Evolutionary conservation across 2,113 vertebrate genomes (phyloP), one percentile per base, ranked within the genome.

Genomic region (Nannobrachium achirus): DNA sequence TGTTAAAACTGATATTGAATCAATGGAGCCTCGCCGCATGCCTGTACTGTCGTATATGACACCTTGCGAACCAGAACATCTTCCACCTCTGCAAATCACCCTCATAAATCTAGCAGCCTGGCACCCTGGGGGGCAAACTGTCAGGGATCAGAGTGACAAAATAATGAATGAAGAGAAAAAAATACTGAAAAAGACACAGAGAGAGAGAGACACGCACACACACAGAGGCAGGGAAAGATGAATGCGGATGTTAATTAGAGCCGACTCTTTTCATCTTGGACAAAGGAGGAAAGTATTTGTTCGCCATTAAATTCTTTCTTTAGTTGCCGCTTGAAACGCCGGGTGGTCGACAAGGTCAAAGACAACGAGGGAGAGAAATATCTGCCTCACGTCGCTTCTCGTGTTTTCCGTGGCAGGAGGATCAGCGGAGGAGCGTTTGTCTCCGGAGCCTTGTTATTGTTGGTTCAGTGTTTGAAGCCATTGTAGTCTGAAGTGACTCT

Each of bases 381-480:
- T 81, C 61, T 56, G 64, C 81, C 73, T 77, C 71, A 49, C 85
- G 68, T 84, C 56, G 20, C 50, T 25, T 25, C n/a, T n/a, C n/a
- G n/a, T 71, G 80, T 69, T 79, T 74, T 72, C 58, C 64, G 61
- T 75, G 74, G 69, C 78, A 72, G 80, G 64, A 72, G 72, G 56
- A 79, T 84, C 79, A 83, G 71, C 74, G 70, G 68, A 39, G 51
- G 78, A 69, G 75, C 72, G 18, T 84, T 73, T 71, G 72, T 88
- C 83, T 87, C 86, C 2, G 45, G 85, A 84, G 83, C 56, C 78
- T 82, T 75, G 79, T 86, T 87, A 86, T 75, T 83, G 82, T 81
- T 56, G 51, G 74, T 56, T 80, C 61, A 41, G 25, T 70, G 62
- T 82, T 68, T 46, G 69, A 77, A 58, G 73, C 74, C 64, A 63